These are phyloP conservation scores for Euura lappo DNA, from an alignment of 1,140 invertebrate genomes.

Conservation along the genomic window DNA sequence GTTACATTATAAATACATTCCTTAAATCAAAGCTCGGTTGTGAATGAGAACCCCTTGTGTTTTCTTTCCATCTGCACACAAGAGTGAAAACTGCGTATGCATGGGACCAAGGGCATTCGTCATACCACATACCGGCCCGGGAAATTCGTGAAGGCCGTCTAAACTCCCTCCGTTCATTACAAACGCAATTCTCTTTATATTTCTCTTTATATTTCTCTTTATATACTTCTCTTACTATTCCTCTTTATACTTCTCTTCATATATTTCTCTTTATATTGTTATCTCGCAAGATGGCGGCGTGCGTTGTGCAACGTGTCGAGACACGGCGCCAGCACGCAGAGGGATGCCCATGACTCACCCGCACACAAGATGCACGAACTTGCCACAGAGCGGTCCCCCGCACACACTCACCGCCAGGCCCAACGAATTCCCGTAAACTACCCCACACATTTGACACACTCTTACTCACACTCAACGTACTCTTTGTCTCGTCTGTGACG, in stretches of 20 bases:
- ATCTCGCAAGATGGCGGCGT: background rate
- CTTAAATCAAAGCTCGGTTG: background rate
- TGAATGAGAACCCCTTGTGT: background rate
- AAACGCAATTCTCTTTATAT: background rate
- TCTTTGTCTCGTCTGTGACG: slow-evolving; percentile 5
- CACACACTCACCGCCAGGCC: slow-evolving; percentile 12
- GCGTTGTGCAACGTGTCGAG: background rate
- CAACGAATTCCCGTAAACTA: slow-evolving; percentile 5
- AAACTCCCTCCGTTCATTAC: slow-evolving; percentile 18
- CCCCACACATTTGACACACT: background rate
- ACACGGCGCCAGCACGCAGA: slow-evolving; percentile 16
- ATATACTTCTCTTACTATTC: too few relatives aligned
- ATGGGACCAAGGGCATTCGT: slow-evolving; percentile 3
- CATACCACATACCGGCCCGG: slow-evolving; percentile 11
- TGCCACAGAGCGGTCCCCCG: background rate
- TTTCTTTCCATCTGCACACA: background rate
- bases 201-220: too few relatives aligned
- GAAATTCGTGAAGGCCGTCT: slow-evolving; percentile 12
- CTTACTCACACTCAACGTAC: background rate
- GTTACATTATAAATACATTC: background rate
- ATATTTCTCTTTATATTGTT: too few relatives aligned
- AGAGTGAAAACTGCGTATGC: slow-evolving; percentile 8
- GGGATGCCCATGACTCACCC: slow-evolving; percentile 7
- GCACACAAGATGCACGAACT: slow-evolving; percentile 16
- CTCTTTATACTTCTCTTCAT: too few relatives aligned